phyloP scores from a whole-genome alignment of 1,140 invertebrate genomes.

The Neomicropteryx cornuta region DNA sequence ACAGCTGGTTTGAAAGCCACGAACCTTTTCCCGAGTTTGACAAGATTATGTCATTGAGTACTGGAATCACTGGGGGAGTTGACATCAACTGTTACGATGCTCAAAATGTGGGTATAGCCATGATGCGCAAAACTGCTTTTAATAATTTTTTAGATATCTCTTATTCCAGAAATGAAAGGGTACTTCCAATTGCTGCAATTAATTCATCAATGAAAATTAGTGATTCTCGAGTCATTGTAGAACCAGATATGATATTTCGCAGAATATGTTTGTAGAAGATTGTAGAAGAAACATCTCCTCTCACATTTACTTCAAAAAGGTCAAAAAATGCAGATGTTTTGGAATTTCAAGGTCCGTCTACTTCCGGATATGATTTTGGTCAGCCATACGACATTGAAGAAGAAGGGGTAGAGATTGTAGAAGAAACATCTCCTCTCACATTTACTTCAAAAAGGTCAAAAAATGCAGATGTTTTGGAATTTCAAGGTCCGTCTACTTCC shows the following conservation, averaged over 20 bases:
- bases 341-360: too few relatives aligned
- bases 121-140: conserved; percentile 3
- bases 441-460: too few relatives aligned
- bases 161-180: neutral
- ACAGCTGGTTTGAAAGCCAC: neutral
- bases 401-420: too few relatives aligned
- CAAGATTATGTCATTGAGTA: conserved; percentile 3
- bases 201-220: conserved; percentile 2
- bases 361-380: too few relatives aligned
- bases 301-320: too few relatives aligned
- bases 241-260: conserved; percentile 4
- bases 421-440: too few relatives aligned
- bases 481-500: too few relatives aligned
- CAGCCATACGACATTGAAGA: too few relatives aligned
- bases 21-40: conserved; percentile 1
- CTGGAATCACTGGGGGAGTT: neutral
- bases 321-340: too few relatives aligned
- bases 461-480: too few relatives aligned
- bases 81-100: conserved; percentile 6
- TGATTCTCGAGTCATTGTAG: neutral
- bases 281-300: neutral
- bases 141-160: conserved; percentile 1
- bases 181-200: conserved; percentile 1
- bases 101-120: conserved; percentile 2
- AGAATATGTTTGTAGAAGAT: conserved; percentile 1